These are phyloP conservation scores for Hycleus cichorii DNA, from an alignment of 1,140 invertebrate species.

Conservation along the genomic window DNA sequence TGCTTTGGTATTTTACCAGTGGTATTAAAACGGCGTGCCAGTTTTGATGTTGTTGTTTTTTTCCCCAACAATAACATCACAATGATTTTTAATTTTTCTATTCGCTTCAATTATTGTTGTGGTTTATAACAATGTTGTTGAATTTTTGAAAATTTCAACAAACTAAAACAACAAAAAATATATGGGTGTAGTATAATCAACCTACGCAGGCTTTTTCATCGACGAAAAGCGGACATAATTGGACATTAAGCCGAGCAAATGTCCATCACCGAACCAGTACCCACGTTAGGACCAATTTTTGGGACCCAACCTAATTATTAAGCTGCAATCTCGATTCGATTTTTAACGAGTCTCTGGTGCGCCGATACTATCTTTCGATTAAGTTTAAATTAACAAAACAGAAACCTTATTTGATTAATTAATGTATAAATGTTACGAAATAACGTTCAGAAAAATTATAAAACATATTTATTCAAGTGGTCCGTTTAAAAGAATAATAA, in stretches of 20 bases:
- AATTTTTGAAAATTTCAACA: too few relatives aligned
- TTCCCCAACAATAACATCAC: neutral
- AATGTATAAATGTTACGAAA: neutral
- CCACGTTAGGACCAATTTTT: too few relatives aligned
- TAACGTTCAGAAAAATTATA: neutral
- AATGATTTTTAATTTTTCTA: too few relatives aligned
- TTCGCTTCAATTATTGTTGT: too few relatives aligned
- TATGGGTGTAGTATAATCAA: too few relatives aligned
- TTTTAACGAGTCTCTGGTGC: neutral
- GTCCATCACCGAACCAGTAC: too few relatives aligned
- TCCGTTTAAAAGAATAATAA: neutral
- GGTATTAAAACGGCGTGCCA: neutral
- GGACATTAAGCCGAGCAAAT: too few relatives aligned
- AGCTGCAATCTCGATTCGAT: neutral
- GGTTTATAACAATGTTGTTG: too few relatives aligned
- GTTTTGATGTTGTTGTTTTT: neutral
- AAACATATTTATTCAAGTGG: neutral
- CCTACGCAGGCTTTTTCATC: too few relatives aligned
- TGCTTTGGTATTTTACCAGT: constrained; percentile 13
- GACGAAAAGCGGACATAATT: too few relatives aligned
- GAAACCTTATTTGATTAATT: neutral
- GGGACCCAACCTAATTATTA: neutral
- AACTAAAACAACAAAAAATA: too few relatives aligned
- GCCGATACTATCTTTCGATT: neutral
- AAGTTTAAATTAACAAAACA: neutral